Base-by-base conservation (phyloP, 2,113 vertebrate genomes). In the Zosterops hypoxanthus region DNA sequence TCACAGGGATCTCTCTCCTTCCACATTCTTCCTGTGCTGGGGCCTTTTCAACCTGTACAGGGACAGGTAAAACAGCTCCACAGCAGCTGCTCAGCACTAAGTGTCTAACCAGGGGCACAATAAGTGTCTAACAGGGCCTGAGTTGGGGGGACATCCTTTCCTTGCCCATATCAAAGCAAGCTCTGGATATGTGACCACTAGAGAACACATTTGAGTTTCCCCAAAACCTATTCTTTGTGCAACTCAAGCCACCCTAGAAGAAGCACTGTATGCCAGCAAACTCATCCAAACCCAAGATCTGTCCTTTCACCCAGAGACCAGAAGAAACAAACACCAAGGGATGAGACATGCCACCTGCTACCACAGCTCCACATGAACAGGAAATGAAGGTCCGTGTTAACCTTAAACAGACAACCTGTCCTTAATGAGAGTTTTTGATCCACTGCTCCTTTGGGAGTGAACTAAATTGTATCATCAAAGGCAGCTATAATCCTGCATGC, bases 21-120 rank as follows among this genome's bases (percentile, higher is more conserved):
- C 5, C 33, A 53, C 12, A 15, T 29, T 85, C 0, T 0, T 31
- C 11, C 28, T 19, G 6, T 31, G 13, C 25, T 50, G 57, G n/a
- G 19, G 52, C 47, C 8, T 72, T 88, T 72, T 72, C 29, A 55
- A 0, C 10, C 6, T 86, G 26, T 8, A n/a, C 56, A 79, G 23
- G 52, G 47, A n/a, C 25, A 71, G 20, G 39, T 19, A 50, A 23
- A 82, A 72, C 12, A 69, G 16, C 5, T 13, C 55, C 72, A 52
- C 17, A 44, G 29, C 21, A 61, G 24, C 21, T 83, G 23, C 26
- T 88, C 49, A 80, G 33, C 0, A 1, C 12, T 80, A 19, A 19
- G 24, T n/a, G 21, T 60, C 44, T 69, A 50, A 77, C 18, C 24
- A 65, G 23, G 41, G 50, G 11, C 9, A 39, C 39, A 39, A 39